These are phyloP conservation scores for Gadus chalcogrammus DNA, from an alignment of 2,113 vertebrate species.

Conservation along the genomic window DNA sequence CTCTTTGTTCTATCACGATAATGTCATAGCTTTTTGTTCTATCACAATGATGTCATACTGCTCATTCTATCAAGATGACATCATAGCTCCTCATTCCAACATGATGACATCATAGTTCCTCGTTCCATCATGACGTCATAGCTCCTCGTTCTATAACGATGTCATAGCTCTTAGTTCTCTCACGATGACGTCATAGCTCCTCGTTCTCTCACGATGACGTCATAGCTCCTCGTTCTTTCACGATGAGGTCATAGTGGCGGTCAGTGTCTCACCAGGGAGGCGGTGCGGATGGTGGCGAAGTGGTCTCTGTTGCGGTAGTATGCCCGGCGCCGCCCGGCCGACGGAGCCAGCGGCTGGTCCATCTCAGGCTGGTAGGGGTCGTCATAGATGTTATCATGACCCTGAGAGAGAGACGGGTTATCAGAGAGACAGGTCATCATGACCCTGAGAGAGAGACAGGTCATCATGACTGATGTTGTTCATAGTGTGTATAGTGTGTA, in stretches of 20 bases:
- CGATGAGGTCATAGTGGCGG: background rate
- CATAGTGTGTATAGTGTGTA: background rate
- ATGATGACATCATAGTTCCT: too few relatives aligned
- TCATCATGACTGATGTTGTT: background rate
- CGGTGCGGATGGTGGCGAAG: constrained; percentile 89
- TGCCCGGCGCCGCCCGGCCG: constrained; percentile 74
- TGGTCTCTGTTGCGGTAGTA: constrained; percentile 81
- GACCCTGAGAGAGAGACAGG: background rate
- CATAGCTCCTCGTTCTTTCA: too few relatives aligned
- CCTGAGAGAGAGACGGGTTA: constrained; percentile 55
- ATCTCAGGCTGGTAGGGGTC: constrained; percentile 88
- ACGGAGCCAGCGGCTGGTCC: constrained; percentile 75
- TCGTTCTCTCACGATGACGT: too few relatives aligned
- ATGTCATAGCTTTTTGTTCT: too few relatives aligned
- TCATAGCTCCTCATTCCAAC: background rate
- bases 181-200: too few relatives aligned
- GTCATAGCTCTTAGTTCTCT: too few relatives aligned
- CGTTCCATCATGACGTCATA: too few relatives aligned
- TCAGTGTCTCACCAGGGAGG: constrained; percentile 73
- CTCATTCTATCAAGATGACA: background rate
- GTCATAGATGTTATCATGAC: constrained; percentile 87
- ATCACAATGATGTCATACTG: too few relatives aligned
- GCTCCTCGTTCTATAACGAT: too few relatives aligned
- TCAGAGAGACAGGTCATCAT: background rate
- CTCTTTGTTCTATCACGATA: background rate